Conservation (phyloP, 2,888 invertebrate species). For the Rhamphomyia laevipes region DNA sequence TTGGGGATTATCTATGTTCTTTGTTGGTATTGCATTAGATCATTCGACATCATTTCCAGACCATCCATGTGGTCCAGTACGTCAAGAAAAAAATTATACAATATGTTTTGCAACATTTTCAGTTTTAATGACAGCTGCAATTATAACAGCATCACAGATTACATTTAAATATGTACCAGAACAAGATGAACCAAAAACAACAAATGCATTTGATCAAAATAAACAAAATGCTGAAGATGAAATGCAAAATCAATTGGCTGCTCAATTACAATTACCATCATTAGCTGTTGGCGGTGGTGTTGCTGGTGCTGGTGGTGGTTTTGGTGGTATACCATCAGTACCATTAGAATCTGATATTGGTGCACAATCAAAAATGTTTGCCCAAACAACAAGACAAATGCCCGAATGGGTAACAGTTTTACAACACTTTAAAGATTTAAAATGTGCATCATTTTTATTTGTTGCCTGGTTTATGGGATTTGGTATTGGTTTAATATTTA, state of each 20-base stretch:
- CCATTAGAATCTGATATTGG: constrained; percentile 36
- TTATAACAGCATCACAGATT: constrained; percentile 77
- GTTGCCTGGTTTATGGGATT: constrained; percentile 99
- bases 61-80: constrained; percentile 81
- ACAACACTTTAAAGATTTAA: constrained; percentile 77
- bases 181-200: constrained; percentile 37
- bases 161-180: constrained; percentile 49
- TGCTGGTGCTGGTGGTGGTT: constrained; percentile 20
- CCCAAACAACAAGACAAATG: constrained; percentile 79
- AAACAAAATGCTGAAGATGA: constrained; percentile 57
- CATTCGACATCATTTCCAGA: constrained; percentile 92
- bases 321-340: constrained; percentile 23
- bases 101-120: constrained; percentile 98
- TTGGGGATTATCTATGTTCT: constrained; percentile 98
- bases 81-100: constrained; percentile 93
- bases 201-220: constrained; percentile 27
- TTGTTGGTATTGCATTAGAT: constrained; percentile 85
- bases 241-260: constrained; percentile 71
- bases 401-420: constrained; percentile 91
- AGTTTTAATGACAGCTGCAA: constrained; percentile 89
- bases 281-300: constrained; percentile 43
- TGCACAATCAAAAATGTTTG: constrained; percentile 74
- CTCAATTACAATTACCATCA: constrained; percentile 70
- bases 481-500: constrained; percentile 96
- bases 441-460: constrained; percentile 85